Base-by-base conservation (phyloP, 2,113 vertebrate species). In the Redunca redunca region DNA sequence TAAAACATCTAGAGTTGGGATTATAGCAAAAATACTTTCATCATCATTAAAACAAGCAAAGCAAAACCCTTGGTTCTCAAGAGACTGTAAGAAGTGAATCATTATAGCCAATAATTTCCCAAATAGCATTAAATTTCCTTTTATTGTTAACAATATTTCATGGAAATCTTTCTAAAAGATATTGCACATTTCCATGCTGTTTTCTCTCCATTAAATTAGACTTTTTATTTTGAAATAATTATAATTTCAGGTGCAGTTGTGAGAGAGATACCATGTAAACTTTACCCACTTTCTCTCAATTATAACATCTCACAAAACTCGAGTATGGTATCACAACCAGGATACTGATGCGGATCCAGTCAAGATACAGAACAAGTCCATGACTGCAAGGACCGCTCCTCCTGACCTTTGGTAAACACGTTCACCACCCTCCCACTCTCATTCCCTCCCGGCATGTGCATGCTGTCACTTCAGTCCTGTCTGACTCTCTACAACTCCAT, bases 41-140 rank as follows among this genome's bases (percentile, higher is more conserved):
- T 48, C 85, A 88, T 90, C 90, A 62, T 82, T 80, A 95, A 74
- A 88, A 86, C 50, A 95, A 62, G 88, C 67, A 58, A 95, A 97
- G 87, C 46, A 89, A 91, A 95, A n/a, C 7, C 2, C 28, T 40
- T 84, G 46, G 40, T 58, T 98, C 94, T 97, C 97, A n/a, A 77
- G 91, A 94, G 85, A 88, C n/a, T 25, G 28, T 40, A 53, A 67
- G 43, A 88, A 94, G 53, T 12, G 30, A 96, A 67, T 84, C 52
- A 80, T 74, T 62, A 80, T 12, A 91, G 17, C 71, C 88, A 52
- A 43, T 15, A 1, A 2, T 53, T 91, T 89, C 60, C 90, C 82
- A 91, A 95, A 81, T 19, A 85, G 30, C 28, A 16, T 53, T 52
- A 53, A 40, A 52, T 52, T 71, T 53, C 78, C 78, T 90, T 64